Evolutionary conservation across 2,113 vertebrate genomes (phyloP).

Genomic region (Pontoporia blainvillei): DNA sequence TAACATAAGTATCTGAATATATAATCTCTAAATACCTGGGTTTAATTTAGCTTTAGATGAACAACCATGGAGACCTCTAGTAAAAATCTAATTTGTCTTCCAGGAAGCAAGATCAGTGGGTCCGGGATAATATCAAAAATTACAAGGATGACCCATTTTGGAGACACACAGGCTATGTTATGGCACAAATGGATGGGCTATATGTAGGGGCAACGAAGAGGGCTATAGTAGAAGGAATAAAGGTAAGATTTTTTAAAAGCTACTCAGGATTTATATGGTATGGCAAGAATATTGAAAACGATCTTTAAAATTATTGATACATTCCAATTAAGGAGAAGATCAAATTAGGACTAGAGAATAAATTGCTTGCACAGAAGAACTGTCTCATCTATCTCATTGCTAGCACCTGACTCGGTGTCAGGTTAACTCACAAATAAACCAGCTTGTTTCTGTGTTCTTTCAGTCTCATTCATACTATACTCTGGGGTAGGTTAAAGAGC

Average conservation of each 20-base stretch:
- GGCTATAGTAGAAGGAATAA: constrained; percentile 80
- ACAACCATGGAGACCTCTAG: background rate
- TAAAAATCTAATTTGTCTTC: constrained; percentile 58
- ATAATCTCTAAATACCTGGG: background rate
- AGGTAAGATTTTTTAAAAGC: constrained; percentile 78
- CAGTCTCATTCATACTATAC: background rate
- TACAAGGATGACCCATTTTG: constrained; percentile 87
- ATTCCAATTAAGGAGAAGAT: background rate
- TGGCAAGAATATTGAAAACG: background rate
- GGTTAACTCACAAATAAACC: background rate
- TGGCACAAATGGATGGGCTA: constrained; percentile 90
- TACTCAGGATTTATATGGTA: constrained; percentile 41
- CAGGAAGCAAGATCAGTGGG: constrained; percentile 90
- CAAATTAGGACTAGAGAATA: background rate
- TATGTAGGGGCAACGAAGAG: constrained; percentile 86
- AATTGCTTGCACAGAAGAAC: background rate
- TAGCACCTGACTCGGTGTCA: background rate
- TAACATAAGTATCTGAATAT: background rate
- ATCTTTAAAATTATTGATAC: background rate
- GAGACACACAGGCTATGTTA: constrained; percentile 88
- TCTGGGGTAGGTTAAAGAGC: background rate
- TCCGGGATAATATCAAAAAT: constrained; percentile 85
- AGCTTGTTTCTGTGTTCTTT: background rate
- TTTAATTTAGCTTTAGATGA: background rate
- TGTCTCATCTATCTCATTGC: background rate